These are phyloP conservation scores for Melieria crassipennis DNA, from an alignment of 2,888 invertebrate genomes.

Conservation along the genomic window DNA sequence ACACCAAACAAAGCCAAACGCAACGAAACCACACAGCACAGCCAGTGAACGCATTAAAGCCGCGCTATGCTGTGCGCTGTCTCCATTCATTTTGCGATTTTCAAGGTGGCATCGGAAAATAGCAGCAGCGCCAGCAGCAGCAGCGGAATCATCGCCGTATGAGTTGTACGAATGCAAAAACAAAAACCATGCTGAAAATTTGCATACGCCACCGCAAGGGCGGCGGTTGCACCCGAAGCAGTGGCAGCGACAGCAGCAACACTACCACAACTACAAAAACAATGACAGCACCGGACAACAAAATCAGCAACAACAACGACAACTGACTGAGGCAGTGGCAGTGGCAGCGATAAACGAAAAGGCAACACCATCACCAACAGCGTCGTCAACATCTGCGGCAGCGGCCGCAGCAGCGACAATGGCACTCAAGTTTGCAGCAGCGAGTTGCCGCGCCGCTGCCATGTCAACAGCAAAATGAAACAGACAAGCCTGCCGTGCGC, in stretches of 20 bases:
- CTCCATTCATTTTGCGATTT: conserved; percentile 34
- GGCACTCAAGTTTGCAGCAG: too few species aligned
- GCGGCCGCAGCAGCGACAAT: conserved; percentile 4
- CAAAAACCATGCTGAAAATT: conserved; percentile 25
- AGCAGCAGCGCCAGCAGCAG: conserved; percentile 14
- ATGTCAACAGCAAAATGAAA: conserved; percentile 13
- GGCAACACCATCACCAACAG: neutral
- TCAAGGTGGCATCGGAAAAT: conserved; percentile 33
- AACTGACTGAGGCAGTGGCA: conserved; percentile 1
- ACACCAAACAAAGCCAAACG: neutral
- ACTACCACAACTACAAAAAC: neutral
- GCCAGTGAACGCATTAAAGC: conserved; percentile 52
- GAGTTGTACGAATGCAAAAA: neutral
- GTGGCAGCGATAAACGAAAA: conserved; percentile 6
- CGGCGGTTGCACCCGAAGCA: neutral
- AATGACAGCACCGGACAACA: conserved; percentile 11
- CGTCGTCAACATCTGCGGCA: conserved; percentile 11
- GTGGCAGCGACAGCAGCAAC: conserved; percentile 5
- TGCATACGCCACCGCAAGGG: conserved; percentile 30
- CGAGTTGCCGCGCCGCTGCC: conserved; percentile 1
- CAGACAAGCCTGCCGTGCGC: neutral
- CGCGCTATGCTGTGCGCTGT: conserved; percentile 36
- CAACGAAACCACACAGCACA: conserved; percentile 19
- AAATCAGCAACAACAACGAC: conserved; percentile 4
- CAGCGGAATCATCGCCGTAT: conserved; percentile 20